Percentiles rank a stretch among this genome's conserved stretches.
Conservation (phyloP, 2,797 vertebrate species). For the Syndactyla subalaris region DNA sequence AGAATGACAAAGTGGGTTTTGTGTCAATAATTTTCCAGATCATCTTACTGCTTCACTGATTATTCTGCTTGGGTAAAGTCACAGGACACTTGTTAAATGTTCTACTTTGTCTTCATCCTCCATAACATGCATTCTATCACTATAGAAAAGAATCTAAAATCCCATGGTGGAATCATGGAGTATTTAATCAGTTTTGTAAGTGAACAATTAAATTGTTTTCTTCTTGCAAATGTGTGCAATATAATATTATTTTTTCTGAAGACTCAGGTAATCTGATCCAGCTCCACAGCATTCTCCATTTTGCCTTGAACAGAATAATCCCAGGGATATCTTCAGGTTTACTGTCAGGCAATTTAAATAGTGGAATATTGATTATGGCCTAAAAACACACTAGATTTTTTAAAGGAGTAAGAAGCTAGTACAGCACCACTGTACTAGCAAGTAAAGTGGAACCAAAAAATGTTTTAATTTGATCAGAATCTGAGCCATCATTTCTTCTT, state of each 20-base stretch:
- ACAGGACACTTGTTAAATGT: background rate
- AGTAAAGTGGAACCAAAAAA: background rate
- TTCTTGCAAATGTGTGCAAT: background rate
- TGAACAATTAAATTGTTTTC: background rate
- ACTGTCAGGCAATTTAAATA: background rate
- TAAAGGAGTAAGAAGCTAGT: background rate
- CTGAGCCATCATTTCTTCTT: background rate
- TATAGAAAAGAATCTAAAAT: background rate
- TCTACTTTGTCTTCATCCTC: background rate
- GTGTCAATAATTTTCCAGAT: background rate
- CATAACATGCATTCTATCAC: background rate
- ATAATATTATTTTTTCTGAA: background rate
- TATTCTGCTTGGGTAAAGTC: background rate
- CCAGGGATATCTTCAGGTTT: background rate
- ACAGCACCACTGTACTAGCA: background rate
- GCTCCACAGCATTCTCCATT: background rate
- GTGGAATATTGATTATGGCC: background rate
- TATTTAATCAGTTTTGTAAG: background rate
- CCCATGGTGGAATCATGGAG: background rate
- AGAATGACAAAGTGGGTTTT: background rate
- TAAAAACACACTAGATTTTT: background rate
- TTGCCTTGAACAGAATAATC: background rate
- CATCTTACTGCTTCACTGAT: background rate
- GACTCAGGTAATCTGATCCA: background rate
- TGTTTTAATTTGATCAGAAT: background rate